phyloP scores from a whole-genome alignment of 1,140 invertebrate species.

The Harlomillsia oculata region DNA sequence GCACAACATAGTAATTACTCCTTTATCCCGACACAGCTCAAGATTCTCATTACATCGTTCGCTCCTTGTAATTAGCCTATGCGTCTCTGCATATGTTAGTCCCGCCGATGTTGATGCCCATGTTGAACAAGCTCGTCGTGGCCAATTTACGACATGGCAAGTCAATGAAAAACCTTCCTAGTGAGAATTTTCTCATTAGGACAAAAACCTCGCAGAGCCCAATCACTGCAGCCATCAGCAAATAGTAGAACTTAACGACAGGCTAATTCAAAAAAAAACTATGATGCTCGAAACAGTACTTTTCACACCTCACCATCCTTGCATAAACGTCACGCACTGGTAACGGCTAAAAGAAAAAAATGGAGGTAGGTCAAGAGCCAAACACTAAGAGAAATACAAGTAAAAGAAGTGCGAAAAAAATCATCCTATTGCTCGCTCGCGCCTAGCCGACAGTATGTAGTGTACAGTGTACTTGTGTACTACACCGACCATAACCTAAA shows the following conservation, averaged over 20 bases:
- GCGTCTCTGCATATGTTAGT: conserved; percentile 3
- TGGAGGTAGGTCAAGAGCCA: conserved; percentile 23
- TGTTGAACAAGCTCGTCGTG: conserved; percentile 2
- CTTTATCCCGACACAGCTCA: conserved; percentile 6
- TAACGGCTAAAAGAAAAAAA: conserved; percentile 20
- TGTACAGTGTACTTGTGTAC: too few relatives aligned
- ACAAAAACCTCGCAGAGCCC: conserved; percentile 1
- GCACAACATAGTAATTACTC: conserved; percentile 1
- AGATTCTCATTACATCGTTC: conserved; percentile 6
- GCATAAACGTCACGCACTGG: conserved; percentile 25
- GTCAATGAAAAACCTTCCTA: too few relatives aligned
- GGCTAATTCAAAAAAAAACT: conserved; percentile 19
- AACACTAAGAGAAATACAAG: not conserved
- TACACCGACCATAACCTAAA: too few relatives aligned
- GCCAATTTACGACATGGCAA: conserved; percentile 12
- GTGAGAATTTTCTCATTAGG: conserved; percentile 17
- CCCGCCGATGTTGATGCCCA: conserved; percentile 5
- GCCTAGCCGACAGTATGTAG: too few relatives aligned
- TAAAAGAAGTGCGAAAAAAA: not conserved
- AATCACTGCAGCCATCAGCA: conserved; percentile 19
- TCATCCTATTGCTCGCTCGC: too few relatives aligned
- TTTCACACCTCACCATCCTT: conserved; percentile 15
- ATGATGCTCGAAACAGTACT: conserved; percentile 3
- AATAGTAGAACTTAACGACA: conserved; percentile 18
- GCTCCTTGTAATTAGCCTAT: conserved; percentile 9